Evolutionary conservation across 2,888 invertebrate species (phyloP).

Genomic region (Crossocerus cetratus): DNA sequence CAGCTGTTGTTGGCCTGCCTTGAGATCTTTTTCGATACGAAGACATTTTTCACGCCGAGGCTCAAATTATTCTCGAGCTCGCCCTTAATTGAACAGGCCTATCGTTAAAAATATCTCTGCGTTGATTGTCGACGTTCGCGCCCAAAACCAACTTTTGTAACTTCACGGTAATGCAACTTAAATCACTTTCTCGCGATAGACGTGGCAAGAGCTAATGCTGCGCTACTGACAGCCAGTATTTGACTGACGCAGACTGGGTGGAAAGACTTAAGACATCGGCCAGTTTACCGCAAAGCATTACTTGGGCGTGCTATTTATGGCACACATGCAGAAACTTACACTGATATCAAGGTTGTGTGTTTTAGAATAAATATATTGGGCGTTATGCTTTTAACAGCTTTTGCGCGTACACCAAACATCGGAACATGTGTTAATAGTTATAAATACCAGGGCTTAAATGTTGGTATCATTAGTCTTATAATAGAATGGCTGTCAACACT

Average conservation of each 20-base stretch:
- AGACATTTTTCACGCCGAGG: conserved; percentile 65
- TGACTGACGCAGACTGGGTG: conserved; percentile 70
- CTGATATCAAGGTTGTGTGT: conserved; percentile 59
- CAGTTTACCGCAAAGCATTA: conserved; percentile 65
- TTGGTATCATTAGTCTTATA: no score
- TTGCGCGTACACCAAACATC: conserved; percentile 15
- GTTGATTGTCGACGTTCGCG: conserved; percentile 21
- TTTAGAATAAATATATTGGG: conserved; percentile 46
- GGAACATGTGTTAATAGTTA: conserved; percentile 12
- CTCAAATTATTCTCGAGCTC: conserved; percentile 18
- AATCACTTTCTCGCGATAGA: conserved; percentile 22
- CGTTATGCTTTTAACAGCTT: conserved; percentile 25
- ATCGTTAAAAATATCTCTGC: neutral
- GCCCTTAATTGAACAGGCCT: conserved; percentile 5
- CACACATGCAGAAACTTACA: conserved; percentile 63
- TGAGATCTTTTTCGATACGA: conserved; percentile 74
- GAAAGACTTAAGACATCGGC: conserved; percentile 67
- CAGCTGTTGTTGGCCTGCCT: conserved; percentile 74
- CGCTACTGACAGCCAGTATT: conserved; percentile 71
- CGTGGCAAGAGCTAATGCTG: conserved; percentile 23
- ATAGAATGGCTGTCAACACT: no score
- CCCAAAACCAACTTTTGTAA: neutral
- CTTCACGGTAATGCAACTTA: conserved; percentile 5
- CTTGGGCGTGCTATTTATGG: conserved; percentile 66
- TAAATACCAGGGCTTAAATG: neutral